A percentile compares a stretch with the other conserved stretches of the same genome.
Evolutionary conservation across 2,797 vertebrate species (phyloP).

Genomic region (Setipinna tenuifilis): DNA sequence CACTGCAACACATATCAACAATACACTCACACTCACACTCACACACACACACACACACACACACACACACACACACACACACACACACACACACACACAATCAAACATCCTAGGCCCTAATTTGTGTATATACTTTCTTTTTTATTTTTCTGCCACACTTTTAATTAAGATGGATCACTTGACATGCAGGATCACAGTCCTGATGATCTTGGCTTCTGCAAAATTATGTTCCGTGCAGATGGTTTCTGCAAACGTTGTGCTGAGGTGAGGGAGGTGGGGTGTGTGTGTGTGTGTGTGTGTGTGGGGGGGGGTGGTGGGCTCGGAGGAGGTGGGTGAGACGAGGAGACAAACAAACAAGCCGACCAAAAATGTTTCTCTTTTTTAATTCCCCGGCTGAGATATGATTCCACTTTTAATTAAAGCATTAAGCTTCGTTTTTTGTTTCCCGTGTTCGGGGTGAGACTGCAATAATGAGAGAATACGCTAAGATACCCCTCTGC

Average conservation of each 20-base stretch:
- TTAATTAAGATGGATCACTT: constrained; percentile 81
- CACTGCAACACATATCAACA: neutral
- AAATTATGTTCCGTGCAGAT: constrained; percentile 80
- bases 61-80: constrained; percentile 9
- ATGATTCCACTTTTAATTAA: constrained; percentile 83
- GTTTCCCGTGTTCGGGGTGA: constrained; percentile 58
- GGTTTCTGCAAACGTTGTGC: constrained; percentile 71
- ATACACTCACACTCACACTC: neutral
- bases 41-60: too few species aligned
- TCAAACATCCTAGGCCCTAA: constrained; percentile 27
- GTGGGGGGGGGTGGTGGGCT: constrained; percentile 37
- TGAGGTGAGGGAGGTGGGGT: too few species aligned
- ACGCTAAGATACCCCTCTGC: constrained; percentile 68
- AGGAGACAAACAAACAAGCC: constrained; percentile 76
- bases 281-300: too few species aligned
- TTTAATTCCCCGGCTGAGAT: constrained; percentile 76
- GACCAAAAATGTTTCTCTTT: constrained; percentile 76
- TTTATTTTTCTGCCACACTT: constrained; percentile 41
- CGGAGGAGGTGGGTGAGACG: constrained; percentile 50
- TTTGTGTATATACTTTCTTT: constrained; percentile 55
- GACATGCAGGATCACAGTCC: constrained; percentile 80
- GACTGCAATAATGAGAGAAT: constrained; percentile 74
- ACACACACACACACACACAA: constrained; percentile 7
- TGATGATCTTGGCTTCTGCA: constrained; percentile 73
- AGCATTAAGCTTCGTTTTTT: constrained; percentile 71